Evolutionary conservation across 2,113 vertebrate species (phyloP), one percentile per base, ranked within the genome.

Genomic region (Alethe castanea): DNA sequence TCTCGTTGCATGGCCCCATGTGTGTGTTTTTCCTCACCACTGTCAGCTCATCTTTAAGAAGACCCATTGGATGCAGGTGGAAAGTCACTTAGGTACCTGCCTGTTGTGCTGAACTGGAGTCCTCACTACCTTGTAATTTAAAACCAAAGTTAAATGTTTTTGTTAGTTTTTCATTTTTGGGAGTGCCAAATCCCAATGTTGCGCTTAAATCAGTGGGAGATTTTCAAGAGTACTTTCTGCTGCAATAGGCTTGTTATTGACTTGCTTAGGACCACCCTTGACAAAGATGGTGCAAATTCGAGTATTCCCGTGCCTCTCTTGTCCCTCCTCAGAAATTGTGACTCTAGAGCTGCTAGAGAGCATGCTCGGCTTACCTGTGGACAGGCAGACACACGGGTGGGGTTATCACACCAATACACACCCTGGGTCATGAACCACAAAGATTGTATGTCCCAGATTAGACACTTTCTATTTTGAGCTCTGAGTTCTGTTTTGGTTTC

Each of bases 41-140:
- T 47, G 14, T n/a, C 72, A 56, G 16, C 36, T 54, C 85, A 18
- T 33, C 80, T 76, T 62, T 73, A 36, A 90, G 64, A 45, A 90
- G 48, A 57, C 25, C 40, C 24, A 14, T 57, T 69, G 36, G 40
- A 13, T 60, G 19, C 6, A 35, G 10, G 38, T 73, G 35, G 69
- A 78, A 81, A 38, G 60, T 52, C 12, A 1, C 44, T 62, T 66
- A 54, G 73, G 17, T 20, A 59, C 36, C 42, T 91, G 48, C 57
- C 36, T 0, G 0, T 66, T 73, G 50, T 28, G 6, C 33, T 61
- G 20, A 81, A 12, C 26, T 19, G 35, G 26, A 83, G 56, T n/a
- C 12, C 2, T 0, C 0, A 0, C 54, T 66, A 15, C 26, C 1
- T 1, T 0, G 1, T 54, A 19, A 40, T 77, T 71, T 69, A 53